phyloP scores from a whole-genome alignment of 1,140 invertebrate species.

The Zaprionus africanus region DNA sequence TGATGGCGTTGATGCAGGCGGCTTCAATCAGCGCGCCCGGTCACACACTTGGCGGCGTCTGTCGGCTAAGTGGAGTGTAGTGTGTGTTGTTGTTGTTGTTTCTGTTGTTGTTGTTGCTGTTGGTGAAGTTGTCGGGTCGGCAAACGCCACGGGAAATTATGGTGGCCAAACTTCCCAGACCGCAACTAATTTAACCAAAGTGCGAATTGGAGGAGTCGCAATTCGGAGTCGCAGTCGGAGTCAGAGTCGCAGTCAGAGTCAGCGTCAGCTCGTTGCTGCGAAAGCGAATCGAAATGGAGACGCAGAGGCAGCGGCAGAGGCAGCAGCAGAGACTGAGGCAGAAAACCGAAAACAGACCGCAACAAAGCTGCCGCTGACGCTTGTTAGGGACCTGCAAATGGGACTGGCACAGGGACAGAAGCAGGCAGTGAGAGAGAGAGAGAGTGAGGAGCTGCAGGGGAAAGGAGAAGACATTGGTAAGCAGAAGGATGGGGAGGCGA shows the following conservation, averaged over 20 bases:
- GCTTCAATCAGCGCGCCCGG: slow-evolving; percentile 76
- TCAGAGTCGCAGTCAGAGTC: slow-evolving; percentile 49
- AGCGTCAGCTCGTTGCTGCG: slow-evolving; percentile 32
- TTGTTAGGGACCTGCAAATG: slow-evolving; percentile 62
- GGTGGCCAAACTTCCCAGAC: slow-evolving; percentile 82
- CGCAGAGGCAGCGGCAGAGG: slow-evolving; percentile 22
- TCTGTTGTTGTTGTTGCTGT: slow-evolving; percentile 54
- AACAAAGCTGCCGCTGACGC: slow-evolving; percentile 74
- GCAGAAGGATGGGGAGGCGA: not conserved
- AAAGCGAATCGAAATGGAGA: slow-evolving; percentile 76
- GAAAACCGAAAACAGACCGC: slow-evolving; percentile 73
- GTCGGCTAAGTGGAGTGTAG: slow-evolving; percentile 58
- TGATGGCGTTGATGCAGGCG: slow-evolving; percentile 79
- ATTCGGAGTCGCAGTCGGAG: slow-evolving; percentile 64
- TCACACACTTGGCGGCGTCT: slow-evolving; percentile 73
- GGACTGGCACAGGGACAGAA: slow-evolving; percentile 31
- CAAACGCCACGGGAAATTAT: slow-evolving; percentile 83
- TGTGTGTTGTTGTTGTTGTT: slow-evolving; percentile 45
- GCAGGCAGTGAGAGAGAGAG: not conserved
- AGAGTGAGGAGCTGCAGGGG: not conserved
- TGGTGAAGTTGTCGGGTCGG: slow-evolving; percentile 72
- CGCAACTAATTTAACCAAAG: slow-evolving; percentile 83
- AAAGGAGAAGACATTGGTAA: too few species aligned
- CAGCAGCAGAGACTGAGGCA: slow-evolving; percentile 18
- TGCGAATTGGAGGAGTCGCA: slow-evolving; percentile 81